These are phyloP conservation scores for Drosophila ogumai DNA, from an alignment of 1,140 invertebrate species.

Conservation along the genomic window DNA sequence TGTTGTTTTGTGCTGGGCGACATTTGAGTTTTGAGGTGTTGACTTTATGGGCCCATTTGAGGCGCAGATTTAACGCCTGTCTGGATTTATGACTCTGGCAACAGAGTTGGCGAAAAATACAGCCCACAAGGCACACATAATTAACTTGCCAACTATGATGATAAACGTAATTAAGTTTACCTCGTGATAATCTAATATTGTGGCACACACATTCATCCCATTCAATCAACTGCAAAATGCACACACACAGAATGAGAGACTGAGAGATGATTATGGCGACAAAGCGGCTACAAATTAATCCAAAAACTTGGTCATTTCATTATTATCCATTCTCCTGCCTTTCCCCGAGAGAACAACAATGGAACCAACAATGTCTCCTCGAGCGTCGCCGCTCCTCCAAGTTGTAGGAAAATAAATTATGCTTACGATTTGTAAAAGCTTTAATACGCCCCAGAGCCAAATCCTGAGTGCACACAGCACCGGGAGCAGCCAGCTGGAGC, in stretches of 20 bases:
- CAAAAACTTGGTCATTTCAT: conserved; percentile 50
- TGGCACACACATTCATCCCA: conserved; percentile 13
- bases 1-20: conserved; percentile 19
- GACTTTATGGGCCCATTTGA: conserved; percentile 61
- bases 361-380: conserved; percentile 37
- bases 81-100: conserved; percentile 59
- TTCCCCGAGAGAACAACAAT: conserved; percentile 7
- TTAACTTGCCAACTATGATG: conserved; percentile 22
- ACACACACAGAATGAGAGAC: conserved; percentile 1
- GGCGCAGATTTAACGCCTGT: conserved; percentile 54
- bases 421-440: conserved; percentile 80
- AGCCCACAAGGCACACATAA: conserved; percentile 22
- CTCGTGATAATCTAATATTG: conserved; percentile 31
- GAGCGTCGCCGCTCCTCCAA: conserved; percentile 21
- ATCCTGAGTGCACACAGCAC: conserved; percentile 74
- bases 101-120: conserved; percentile 20
- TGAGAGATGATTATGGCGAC: conserved; percentile 12
- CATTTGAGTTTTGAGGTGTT: conserved; percentile 63
- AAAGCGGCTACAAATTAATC: conserved; percentile 61
- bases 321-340: conserved; percentile 14
- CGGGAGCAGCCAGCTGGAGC: conserved; percentile 39
- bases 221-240: conserved; percentile 50
- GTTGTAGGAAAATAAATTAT: conserved; percentile 81
- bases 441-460: conserved; percentile 79
- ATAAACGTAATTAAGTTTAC: conserved; percentile 39